These are phyloP conservation scores for Eubasilissa splendida DNA, from an alignment of 2,888 invertebrate species.

Conservation along the genomic window DNA sequence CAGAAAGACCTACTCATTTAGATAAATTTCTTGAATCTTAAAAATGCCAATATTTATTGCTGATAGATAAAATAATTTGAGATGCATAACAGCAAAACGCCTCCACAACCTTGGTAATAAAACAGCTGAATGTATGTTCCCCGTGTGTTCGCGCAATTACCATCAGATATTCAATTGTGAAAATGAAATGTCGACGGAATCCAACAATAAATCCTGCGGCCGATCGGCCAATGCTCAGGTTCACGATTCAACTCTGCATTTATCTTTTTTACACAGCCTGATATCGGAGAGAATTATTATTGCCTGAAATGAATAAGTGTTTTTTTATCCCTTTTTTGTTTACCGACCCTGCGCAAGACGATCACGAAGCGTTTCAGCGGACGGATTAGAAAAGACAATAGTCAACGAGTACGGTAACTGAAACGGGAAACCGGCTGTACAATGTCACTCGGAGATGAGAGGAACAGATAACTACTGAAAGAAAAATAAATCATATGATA, in stretches of 20 bases:
- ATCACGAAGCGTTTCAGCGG: neutral
- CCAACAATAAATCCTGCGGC: conserved; percentile 1
- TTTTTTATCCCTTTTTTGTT: neutral
- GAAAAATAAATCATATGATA: no score
- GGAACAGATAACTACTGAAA: no score
- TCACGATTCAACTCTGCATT: conserved; percentile 4
- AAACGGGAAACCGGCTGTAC: no score
- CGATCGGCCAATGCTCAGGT: conserved; percentile 8
- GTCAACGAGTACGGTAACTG: no score
- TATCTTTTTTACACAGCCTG: conserved; percentile 2
- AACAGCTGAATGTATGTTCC: neutral
- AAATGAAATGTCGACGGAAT: conserved; percentile 4
- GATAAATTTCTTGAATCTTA: no score
- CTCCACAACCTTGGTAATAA: neutral
- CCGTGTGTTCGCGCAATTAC: neutral
- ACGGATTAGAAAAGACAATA: no score
- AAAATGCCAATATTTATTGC: no score
- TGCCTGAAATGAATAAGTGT: conserved; percentile 5
- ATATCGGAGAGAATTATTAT: conserved; percentile 10
- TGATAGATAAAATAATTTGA: no score
- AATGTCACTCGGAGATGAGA: no score
- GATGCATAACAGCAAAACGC: no score
- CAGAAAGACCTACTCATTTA: no score
- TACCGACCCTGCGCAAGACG: neutral
- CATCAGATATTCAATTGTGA: conserved; percentile 17